Conservation (phyloP, 2,113 vertebrate species). For the Pelecanoides urinatrix region DNA sequence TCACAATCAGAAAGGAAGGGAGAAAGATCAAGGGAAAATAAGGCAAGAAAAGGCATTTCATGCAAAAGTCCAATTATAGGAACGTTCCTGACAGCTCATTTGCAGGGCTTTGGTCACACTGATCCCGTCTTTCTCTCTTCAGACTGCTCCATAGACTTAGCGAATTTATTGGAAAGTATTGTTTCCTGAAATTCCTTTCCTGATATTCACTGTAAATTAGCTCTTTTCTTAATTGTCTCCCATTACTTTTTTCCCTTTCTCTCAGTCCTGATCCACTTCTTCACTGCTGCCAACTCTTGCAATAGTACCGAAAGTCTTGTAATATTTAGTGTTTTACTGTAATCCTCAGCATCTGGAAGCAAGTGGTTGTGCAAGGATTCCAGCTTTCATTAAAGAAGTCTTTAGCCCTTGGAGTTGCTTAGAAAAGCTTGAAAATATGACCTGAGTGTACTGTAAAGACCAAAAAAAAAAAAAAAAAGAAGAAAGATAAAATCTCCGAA, state of each 20-base stretch:
- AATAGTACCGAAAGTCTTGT: conserved; percentile 19
- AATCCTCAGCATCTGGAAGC: conserved; percentile 38
- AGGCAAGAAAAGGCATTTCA: not conserved
- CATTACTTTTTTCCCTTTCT: not conserved
- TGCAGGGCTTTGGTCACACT: not conserved
- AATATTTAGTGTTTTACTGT: conserved; percentile 16
- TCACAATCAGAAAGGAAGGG: not conserved
- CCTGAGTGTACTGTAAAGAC: not conserved
- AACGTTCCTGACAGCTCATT: not conserved
- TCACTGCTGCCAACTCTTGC: conserved; percentile 1
- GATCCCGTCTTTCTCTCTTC: not conserved
- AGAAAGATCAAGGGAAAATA: not conserved
- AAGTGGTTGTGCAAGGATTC: conserved; percentile 28
- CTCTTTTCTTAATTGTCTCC: conserved; percentile 11
- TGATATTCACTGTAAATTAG: conserved; percentile 30
- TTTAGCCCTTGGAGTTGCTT: not conserved
- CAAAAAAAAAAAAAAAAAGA: no score
- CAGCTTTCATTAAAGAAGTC: not conserved
- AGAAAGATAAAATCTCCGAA: not conserved
- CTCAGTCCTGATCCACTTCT: not conserved
- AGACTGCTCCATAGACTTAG: not conserved
- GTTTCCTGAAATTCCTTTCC: conserved; percentile 26
- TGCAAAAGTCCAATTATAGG: not conserved
- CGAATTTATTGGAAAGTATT: conserved; percentile 16
- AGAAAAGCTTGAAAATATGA: not conserved